Conservation (phyloP, 1,140 invertebrate genomes). For the Paralvinella palmiformis region DNA sequence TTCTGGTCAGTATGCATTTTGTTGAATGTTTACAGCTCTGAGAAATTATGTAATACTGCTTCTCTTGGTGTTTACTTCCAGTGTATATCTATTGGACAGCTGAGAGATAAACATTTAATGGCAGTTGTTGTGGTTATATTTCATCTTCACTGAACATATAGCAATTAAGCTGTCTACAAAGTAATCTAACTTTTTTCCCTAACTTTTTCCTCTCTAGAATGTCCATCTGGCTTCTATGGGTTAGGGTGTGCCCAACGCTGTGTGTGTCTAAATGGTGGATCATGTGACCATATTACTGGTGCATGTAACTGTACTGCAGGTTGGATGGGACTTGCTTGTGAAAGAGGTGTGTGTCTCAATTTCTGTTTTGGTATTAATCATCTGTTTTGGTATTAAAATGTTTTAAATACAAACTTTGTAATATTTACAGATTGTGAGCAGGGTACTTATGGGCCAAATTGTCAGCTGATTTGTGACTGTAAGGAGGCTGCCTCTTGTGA, state of each 20-base stretch:
- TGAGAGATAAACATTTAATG: too few species aligned
- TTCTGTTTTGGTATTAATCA: neutral
- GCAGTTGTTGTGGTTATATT: neutral
- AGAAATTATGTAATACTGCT: too few species aligned
- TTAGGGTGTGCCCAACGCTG: conserved; percentile 69
- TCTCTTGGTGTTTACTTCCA: too few species aligned
- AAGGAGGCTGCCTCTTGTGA: conserved; percentile 73
- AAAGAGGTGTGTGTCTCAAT: conserved; percentile 23
- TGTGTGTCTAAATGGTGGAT: conserved; percentile 75
- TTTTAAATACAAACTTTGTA: neutral
- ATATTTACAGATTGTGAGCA: conserved; percentile 56
- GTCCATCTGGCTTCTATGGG: conserved; percentile 71
- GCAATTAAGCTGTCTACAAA: too few species aligned
- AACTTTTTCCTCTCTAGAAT: conserved; percentile 43
- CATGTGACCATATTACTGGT: conserved; percentile 75
- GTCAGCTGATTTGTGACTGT: conserved; percentile 73
- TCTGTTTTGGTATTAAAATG: neutral
- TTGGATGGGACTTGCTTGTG: conserved; percentile 70
- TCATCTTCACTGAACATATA: too few species aligned
- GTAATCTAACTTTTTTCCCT: too few species aligned
- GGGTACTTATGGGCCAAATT: conserved; percentile 70
- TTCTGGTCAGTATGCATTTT: too few species aligned
- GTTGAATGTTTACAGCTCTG: too few species aligned
- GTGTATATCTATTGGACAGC: too few species aligned
- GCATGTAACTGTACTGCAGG: conserved; percentile 74